Evolutionary conservation across 2,797 vertebrate species (phyloP).

Genomic region (Zalophus californianus): DNA sequence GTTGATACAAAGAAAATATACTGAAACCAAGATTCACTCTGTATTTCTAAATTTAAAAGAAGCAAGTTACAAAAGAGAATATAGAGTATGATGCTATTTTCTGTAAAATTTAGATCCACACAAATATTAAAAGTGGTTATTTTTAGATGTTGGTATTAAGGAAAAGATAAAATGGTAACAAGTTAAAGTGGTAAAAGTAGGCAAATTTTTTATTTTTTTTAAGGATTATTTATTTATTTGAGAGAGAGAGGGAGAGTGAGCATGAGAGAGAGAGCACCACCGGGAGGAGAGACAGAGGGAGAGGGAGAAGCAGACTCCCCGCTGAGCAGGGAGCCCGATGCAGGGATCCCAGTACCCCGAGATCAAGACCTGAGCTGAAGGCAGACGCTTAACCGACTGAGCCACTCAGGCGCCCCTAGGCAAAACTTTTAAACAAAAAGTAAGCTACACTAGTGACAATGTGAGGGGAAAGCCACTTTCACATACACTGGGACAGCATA

Average conservation of each 20-base stretch:
- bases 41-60: slow-evolving; percentile 10
- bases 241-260: too few relatives aligned
- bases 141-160: neutral
- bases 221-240: too few relatives aligned
- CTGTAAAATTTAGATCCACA: neutral
- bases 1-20: neutral
- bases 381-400: neutral
- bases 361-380: neutral
- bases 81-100: neutral
- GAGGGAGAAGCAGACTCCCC: too few relatives aligned
- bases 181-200: neutral
- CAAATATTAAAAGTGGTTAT: neutral
- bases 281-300: too few relatives aligned
- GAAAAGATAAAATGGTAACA: neutral
- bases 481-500: neutral
- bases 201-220: too few relatives aligned
- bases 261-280: too few relatives aligned
- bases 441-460: neutral
- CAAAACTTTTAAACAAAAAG: neutral
- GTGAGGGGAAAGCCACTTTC: neutral
- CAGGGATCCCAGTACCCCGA: neutral
- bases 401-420: neutral
- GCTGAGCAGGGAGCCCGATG: too few relatives aligned
- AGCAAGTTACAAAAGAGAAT: neutral
- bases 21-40: neutral